A percentile compares a stretch with the other conserved stretches of the same genome.
Conservation (phyloP, 1,140 invertebrate genomes). For the Nephila pilipes region DNA sequence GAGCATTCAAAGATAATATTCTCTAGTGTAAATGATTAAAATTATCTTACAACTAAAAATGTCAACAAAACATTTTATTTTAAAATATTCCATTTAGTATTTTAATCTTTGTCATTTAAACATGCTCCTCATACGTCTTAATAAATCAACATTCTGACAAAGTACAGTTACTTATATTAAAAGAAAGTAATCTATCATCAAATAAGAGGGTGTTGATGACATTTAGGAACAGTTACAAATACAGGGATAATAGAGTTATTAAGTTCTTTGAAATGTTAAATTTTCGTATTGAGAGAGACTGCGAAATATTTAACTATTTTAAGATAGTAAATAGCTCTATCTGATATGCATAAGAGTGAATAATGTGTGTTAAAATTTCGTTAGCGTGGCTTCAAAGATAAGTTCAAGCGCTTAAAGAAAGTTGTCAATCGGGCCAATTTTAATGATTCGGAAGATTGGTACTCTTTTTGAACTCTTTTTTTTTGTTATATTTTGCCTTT, state of each 20-base stretch:
- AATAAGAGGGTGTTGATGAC: not conserved
- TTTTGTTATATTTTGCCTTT: too few species aligned
- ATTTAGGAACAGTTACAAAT: not conserved
- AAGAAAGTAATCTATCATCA: not conserved
- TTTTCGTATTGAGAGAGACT: not conserved
- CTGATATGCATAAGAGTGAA: too few species aligned
- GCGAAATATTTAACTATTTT: not conserved
- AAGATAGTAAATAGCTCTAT: too few species aligned
- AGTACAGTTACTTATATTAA: not conserved
- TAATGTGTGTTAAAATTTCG: not conserved
- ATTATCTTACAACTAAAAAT: not conserved
- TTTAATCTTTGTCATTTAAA: not conserved
- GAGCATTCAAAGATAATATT: too few species aligned
- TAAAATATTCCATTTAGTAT: not conserved
- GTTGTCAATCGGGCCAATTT: too few species aligned
- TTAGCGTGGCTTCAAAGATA: not conserved
- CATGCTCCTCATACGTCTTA: not conserved
- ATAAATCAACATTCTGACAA: not conserved
- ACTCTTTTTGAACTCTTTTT: too few species aligned
- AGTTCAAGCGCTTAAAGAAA: not conserved
- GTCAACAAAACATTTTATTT: not conserved
- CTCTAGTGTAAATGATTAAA: too few species aligned
- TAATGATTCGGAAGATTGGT: too few species aligned
- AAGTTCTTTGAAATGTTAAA: not conserved
- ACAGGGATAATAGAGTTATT: not conserved